Evolutionary conservation across 1,140 invertebrate species (phyloP).

Genomic region (Gryllus bimaculatus): DNA sequence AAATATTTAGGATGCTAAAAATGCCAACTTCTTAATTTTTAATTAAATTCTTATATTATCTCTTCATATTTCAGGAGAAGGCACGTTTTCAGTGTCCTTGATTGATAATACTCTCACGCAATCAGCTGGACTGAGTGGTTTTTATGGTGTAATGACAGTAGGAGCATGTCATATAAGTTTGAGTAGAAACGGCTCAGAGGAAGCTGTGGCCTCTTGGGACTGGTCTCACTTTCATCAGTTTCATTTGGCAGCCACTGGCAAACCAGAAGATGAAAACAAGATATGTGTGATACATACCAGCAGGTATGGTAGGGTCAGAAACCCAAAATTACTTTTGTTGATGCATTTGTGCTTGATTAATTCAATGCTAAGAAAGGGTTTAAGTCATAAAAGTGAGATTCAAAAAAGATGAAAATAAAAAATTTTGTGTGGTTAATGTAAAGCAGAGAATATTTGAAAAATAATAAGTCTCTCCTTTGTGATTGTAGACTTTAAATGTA

Average conservation of each 20-base stretch:
- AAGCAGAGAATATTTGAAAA: no score
- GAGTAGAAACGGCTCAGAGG: slow-evolving; percentile 38
- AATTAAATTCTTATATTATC: neutral
- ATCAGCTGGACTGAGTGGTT: slow-evolving; percentile 38
- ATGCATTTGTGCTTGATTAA: no score
- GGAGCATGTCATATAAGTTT: slow-evolving; percentile 38
- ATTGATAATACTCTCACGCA: slow-evolving; percentile 44
- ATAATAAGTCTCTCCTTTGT: no score
- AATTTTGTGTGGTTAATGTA: no score
- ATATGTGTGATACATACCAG: slow-evolving; percentile 44
- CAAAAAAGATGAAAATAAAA: no score
- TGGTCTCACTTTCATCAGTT: slow-evolving; percentile 44
- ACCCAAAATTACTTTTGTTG: no score
- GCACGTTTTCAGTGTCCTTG: slow-evolving; percentile 40
- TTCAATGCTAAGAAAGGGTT: no score
- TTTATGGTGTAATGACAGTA: slow-evolving; percentile 41
- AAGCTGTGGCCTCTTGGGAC: slow-evolving; percentile 35
- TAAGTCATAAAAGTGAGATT: no score
- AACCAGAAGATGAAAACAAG: slow-evolving; percentile 41
- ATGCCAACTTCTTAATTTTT: neutral
- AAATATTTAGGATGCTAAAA: no score
- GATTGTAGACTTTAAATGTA: no score
- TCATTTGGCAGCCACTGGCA: slow-evolving; percentile 37
- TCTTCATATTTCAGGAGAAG: slow-evolving; percentile 30
- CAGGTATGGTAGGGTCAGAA: slow-evolving; percentile 26